Evolutionary conservation across 2,888 invertebrate genomes (phyloP).

Genomic region (Troides helena): DNA sequence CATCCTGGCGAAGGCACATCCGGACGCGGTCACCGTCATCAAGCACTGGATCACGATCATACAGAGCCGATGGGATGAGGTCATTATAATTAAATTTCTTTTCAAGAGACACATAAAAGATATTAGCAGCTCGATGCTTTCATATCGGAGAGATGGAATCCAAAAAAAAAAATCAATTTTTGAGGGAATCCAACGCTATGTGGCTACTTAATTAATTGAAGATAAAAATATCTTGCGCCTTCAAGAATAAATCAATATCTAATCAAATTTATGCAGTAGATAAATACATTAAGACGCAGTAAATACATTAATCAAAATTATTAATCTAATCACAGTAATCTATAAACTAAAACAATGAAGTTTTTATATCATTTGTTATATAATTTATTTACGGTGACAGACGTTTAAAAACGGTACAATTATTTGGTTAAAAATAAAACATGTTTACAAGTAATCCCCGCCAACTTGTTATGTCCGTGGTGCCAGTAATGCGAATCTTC

Average conservation of each 20-base stretch:
- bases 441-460: conserved; percentile 37
- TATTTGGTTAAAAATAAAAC: not conserved
- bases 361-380: too few species aligned
- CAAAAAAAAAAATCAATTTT: too few species aligned
- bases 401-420: too few species aligned
- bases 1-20: conserved; percentile 96
- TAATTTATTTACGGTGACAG: too few species aligned
- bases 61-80: conserved; percentile 97
- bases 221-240: too few species aligned
- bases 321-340: conserved; percentile 19
- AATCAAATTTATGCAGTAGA: conserved; percentile 4
- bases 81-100: conserved; percentile 46
- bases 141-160: too few species aligned
- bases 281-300: not conserved
- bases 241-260: not conserved
- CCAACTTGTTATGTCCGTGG: conserved; percentile 51
- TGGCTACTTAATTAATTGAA: too few species aligned
- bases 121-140: too few species aligned
- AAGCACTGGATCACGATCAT: conserved; percentile 99
- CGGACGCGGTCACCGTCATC: conserved; percentile 97
- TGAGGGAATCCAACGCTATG: too few species aligned
- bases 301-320: not conserved
- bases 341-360: too few species aligned
- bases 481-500: conserved; percentile 63
- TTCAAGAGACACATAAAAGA: too few species aligned